Base-by-base conservation (phyloP, 2,888 invertebrate genomes). In the Acrobeloides nanus region DNA sequence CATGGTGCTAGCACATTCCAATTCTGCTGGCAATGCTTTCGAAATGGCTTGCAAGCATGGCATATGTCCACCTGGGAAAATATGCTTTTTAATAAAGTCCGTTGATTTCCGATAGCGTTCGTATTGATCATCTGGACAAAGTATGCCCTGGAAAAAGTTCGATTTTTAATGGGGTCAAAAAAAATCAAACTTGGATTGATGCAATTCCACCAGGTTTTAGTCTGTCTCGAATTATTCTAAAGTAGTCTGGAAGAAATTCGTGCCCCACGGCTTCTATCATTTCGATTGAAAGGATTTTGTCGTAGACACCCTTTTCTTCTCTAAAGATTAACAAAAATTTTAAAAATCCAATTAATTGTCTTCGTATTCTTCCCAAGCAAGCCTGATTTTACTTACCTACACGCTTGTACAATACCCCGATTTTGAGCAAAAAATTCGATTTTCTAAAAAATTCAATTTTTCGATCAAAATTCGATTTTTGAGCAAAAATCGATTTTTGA, bases 201-300 rank as follows among this genome's bases (percentile, higher is more conserved):
- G 62, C 63, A 21, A 46, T 54, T 41, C 68, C 68, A 12, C 61
- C 61, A 15, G 57, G 49, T 17, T 43, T 26, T 34, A 68, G 44
- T 15, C 64, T 42, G 26, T 63, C 60, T 21, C 51, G 39, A 48
- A 68, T 54, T 10, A 57, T 54, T 40, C 57, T 51, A 53, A 68
- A 68, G 47, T 62, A 68, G 26, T 52, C 49, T 10, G 64, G 62
- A 24, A 68, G 54, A 49, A 57, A 68, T 26, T 61, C 53, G 37
- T 65, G 58, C 3, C 68, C 68, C 12, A 68, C 68, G 1, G 65
- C 65, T 49, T 68, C 68, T 48, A 68, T 64, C 68, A 68, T 68
- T 39, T 68, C 68, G 12, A 68, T 53, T 0, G 65, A 59, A 20
- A 66, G 15, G 1, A 68, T 47, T 17, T 56, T 54, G 25, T 57